Conservation (phyloP, 2,888 invertebrate genomes). For the Cephus runcator region DNA sequence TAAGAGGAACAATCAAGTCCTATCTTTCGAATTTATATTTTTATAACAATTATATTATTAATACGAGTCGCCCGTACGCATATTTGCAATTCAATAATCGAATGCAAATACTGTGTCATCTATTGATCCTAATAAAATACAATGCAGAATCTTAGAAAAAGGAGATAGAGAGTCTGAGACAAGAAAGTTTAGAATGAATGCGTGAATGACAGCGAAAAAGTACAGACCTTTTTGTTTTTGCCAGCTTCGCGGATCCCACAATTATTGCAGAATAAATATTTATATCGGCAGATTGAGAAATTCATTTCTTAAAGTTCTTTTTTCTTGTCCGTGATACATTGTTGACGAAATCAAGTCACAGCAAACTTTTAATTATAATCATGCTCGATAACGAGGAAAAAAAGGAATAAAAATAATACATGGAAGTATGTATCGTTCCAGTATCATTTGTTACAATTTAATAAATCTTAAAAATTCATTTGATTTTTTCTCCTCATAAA, state of each 20-base stretch:
- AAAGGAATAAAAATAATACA: background rate
- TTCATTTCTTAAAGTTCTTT: background rate
- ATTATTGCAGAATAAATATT: background rate
- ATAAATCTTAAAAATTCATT: conserved; percentile 13
- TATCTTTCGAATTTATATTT: conserved; percentile 28
- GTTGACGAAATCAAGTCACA: background rate
- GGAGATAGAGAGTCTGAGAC: conserved; percentile 8
- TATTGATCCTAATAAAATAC: conserved; percentile 44
- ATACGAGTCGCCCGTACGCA: background rate
- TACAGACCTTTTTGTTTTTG: conserved; percentile 58
- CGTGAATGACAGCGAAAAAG: conserved; percentile 57
- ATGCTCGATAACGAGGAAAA: too few relatives aligned
- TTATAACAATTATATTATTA: background rate
- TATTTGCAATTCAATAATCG: background rate
- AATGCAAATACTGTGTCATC: background rate
- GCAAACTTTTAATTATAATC: background rate
- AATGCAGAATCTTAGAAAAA: conserved; percentile 34
- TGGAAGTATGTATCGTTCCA: background rate
- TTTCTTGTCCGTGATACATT: background rate
- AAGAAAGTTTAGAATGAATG: conserved; percentile 40
- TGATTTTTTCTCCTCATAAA: background rate
- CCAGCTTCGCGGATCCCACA: conserved; percentile 44
- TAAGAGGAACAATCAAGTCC: conserved; percentile 39
- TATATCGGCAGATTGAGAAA: background rate
- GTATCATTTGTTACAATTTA: background rate